Base-by-base conservation (phyloP, 2,888 invertebrate genomes). In the Heteromurus nitidus region DNA sequence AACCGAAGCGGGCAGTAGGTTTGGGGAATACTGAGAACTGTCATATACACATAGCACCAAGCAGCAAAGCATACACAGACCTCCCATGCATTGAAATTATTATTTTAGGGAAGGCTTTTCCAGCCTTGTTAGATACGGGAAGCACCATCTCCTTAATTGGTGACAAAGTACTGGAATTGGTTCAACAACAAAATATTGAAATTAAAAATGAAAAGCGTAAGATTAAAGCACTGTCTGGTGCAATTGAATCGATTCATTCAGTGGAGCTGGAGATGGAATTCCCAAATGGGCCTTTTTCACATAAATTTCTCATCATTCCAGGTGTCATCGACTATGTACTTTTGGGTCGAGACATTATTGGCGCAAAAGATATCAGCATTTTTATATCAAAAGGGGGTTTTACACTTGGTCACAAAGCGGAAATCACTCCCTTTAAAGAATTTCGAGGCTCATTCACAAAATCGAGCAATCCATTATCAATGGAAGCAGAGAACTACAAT, bases 111-210 rank as follows among this genome's bases (percentile, higher is more conserved):
- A 5, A 20, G 9, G 55, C 28, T 18, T 75, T 42, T 28, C 58
- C 58, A 5, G 67, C 67, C 0, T 26, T 75, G 7, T 30, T 75
- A 11, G 75, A 75, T 42, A 36, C 42, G 1, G 75, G 75, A 1
- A 24, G 24, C 3, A 13, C 31, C 5, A 42, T 53, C n/a, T 30
- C 55, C 7, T n/a, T 75, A 1, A 36, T 75, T 1, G 75, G 75
- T 0, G 55, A 67, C 28, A 26, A 75, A 26, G 30, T 76, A 0
- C 67, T 76, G 11, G 5, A 65, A 36, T 16, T 31, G 30, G 2
- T 65, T n/a, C 31, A 26, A 28, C 13, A 55, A 55, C 13, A 30
- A n/a, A n/a, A 53, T 3, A 20, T 76, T 18, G 24, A 3, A 9
- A 47, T 42, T 16, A 13, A 1, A 1, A 13, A 20, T 26, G 20